phyloP scores from a whole-genome alignment of 2,113 vertebrate species.

The Odocoileus hemionus region DNA sequence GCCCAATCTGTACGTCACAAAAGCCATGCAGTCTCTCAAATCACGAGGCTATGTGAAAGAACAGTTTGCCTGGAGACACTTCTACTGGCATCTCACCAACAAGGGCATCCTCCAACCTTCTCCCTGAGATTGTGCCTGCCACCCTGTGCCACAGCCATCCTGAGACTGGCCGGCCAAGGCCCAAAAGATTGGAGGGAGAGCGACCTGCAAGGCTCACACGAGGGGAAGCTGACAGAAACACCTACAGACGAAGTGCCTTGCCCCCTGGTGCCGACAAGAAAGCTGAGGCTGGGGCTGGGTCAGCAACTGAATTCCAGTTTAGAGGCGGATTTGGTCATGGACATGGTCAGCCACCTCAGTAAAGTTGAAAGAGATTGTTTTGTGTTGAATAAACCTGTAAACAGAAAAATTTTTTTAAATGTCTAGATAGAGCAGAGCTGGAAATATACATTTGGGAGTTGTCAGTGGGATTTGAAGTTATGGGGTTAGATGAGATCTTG shows the following conservation, averaged over 20 bases:
- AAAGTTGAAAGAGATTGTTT: neutral
- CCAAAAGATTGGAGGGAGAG: neutral
- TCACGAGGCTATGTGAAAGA: neutral
- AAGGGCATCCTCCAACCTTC: neutral
- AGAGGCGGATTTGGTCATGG: neutral
- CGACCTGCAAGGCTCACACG: neutral
- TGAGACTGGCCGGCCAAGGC: neutral
- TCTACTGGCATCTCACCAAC: neutral
- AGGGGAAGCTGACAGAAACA: neutral
- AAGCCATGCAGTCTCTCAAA: neutral
- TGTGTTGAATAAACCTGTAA: neutral
- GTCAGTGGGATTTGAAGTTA: neutral
- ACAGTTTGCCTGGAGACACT: neutral
- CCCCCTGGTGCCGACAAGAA: neutral
- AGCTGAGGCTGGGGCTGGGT: neutral
- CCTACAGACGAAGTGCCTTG: rapidly evolving
- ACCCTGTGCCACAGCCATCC: neutral
- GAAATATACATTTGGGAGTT: neutral
- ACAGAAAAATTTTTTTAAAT: neutral
- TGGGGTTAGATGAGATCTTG: neutral
- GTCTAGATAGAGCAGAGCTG: neutral
- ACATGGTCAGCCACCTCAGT: neutral
- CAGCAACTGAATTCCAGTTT: neutral
- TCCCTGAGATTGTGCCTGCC: neutral
- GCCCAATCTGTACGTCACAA: neutral